Conservation (phyloP, 1,140 invertebrate species). For the Fopius arisanus region DNA sequence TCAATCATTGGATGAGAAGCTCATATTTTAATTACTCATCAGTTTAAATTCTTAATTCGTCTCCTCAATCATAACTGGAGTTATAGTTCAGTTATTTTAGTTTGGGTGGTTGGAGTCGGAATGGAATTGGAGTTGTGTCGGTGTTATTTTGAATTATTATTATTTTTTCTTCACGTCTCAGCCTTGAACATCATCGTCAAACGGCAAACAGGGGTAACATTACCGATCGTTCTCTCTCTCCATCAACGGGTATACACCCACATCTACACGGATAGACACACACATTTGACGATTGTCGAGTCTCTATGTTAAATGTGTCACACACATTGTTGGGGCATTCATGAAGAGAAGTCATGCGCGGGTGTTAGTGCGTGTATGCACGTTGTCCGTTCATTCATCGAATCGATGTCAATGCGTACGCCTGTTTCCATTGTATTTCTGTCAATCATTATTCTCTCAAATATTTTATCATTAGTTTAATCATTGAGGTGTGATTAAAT, state of each 20-base stretch:
- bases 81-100: too few species aligned
- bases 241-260: background rate
- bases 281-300: background rate
- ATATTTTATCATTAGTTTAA: background rate
- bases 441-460: background rate
- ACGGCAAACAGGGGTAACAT: constrained; percentile 1
- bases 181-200: constrained; percentile 28
- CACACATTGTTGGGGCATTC: constrained; percentile 26
- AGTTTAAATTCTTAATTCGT: too few species aligned
- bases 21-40: too few species aligned
- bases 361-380: constrained; percentile 38
- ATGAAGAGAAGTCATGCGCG: constrained; percentile 31
- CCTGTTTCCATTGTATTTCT: constrained; percentile 34
- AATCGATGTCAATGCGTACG: constrained; percentile 50
- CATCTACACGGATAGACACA: constrained; percentile 20
- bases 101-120: too few species aligned
- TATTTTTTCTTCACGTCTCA: constrained; percentile 14
- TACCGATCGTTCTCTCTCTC: constrained; percentile 30
- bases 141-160: background rate
- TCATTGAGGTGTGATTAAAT: background rate
- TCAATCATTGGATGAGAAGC: too few species aligned
- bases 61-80: too few species aligned
- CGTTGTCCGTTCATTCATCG: constrained; percentile 50
- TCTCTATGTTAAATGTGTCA: constrained; percentile 17
- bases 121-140: background rate